Evolutionary conservation across 2,888 invertebrate species (phyloP), one percentile per base, ranked within the genome.

Genomic region (Tetropium fuscum): DNA sequence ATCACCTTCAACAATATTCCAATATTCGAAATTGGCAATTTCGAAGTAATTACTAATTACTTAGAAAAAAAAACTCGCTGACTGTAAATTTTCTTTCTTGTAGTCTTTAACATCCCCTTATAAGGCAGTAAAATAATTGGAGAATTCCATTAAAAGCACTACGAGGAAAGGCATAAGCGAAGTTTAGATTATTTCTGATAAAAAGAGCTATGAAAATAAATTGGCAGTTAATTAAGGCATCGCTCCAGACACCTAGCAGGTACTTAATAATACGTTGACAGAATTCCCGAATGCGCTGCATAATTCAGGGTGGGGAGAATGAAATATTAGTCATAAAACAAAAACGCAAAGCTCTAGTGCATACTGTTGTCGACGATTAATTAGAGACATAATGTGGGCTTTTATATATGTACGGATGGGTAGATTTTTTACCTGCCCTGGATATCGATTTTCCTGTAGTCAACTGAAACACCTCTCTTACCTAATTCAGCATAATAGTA

Each of bases 181-280:
- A 20, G 18, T 20, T 20, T 20, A 19, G 11, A 40, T 19, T 40
- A 40, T 18, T n/a, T 3, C 2, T 10, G 40, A 40, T 5, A 40
- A 40, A 40, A 40, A 40, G 11, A 16, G 10, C 40, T 41, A 48
- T 25, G 43, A 54, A 47, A 53, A 45, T 49, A 47, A 58, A 58
- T 58, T 53, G 58, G 47, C 19, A 58, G 53, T 47, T 58, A 58
- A 58, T 53, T 40, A 40, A 40, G 16, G 40, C 22, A 20, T 30
- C 25, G 19, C 10, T 7, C 13, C 7, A 40, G 36, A 44, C 58
- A 51, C 58, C 54, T 49, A 22, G 19, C 22, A 60, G 60, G 45
- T 51, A 47, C 56, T 56, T 60, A 47, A 53, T 60, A 56, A 53
- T 25, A 25, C 49, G 49, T 49, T 55, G 56, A 53, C 53, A 48